A percentile compares a stretch with the other conserved stretches of the same genome.
Evolutionary conservation across 2,888 invertebrate genomes (phyloP).

Genomic region (Argynnis bischoffii): DNA sequence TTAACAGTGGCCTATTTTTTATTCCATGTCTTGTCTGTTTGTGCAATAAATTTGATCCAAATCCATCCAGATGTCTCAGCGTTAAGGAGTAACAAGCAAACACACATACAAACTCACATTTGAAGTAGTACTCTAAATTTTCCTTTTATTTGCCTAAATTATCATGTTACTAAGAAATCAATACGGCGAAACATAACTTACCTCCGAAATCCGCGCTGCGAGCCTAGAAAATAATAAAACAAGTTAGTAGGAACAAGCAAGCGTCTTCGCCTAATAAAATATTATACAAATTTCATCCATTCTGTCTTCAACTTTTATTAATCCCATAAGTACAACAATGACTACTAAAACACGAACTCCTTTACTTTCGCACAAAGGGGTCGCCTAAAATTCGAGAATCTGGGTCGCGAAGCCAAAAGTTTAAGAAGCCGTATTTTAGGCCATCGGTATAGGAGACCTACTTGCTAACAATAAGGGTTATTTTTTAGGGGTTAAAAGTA

Average conservation of each 20-base stretch:
- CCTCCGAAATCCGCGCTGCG: slow-evolving; percentile 54
- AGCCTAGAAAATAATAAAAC: slow-evolving; percentile 50
- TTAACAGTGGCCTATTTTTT: too few species aligned
- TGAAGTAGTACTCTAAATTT: too few species aligned
- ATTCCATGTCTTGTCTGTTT: too few species aligned
- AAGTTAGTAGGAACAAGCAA: background rate
- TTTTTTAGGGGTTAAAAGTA: background rate
- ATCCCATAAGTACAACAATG: slow-evolving; percentile 14
- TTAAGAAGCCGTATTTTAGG: slow-evolving; percentile 13
- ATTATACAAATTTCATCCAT: slow-evolving; percentile 1
- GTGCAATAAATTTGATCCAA: too few species aligned
- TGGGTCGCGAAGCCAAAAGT: slow-evolving; percentile 9
- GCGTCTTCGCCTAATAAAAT: slow-evolving; percentile 6
- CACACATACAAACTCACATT: too few species aligned
- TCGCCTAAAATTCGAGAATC: background rate
- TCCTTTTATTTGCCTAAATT: background rate
- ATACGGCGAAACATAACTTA: slow-evolving; percentile 44
- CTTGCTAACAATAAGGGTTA: slow-evolving; percentile 3
- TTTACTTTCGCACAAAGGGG: background rate
- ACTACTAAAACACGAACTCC: slow-evolving; percentile 13
- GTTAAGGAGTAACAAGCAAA: too few species aligned
- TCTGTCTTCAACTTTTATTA: slow-evolving; percentile 5
- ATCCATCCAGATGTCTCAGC: too few species aligned
- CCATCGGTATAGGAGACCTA: slow-evolving; percentile 7
- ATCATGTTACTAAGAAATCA: background rate